Evolutionary conservation across 92 coral and sea anemone genomes (phyloP), one percentile per base, ranked within the genome.

Genomic region (Phenganax marumi): DNA sequence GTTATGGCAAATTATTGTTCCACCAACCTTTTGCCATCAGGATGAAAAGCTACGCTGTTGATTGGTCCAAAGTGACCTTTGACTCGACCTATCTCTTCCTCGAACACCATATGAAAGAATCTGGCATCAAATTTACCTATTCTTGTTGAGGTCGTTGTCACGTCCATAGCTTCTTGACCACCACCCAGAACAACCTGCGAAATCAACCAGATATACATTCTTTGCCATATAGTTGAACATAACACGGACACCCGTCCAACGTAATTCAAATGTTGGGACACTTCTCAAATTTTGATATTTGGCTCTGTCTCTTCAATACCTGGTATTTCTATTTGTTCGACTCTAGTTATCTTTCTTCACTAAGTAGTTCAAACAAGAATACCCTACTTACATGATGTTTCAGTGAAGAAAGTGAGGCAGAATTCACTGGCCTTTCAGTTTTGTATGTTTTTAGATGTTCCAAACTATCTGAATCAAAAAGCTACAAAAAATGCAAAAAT

Each of bases 11-110:
- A 4, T 10, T 39, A 13, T 24, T 10, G 0, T 23, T 7, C 3
- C 12, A 13, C 70, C 48, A 63, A 95, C 98, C 98, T 95, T 88
- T 88, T 91, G n/a, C 98, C 98, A 89, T 95, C 97, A 21, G 98
- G 98, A 78, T 95, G 98, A 84, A 95, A 95, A 23, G 98, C 91
- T 6, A 92, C 85, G 62, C 97, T 89, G 90, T 95, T 95, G 43
- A 95, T 95, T 23, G 98, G 98, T 16, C 98, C 98, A 90, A 95
- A 95, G 78, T 95, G 98, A 10, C 98, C 98, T 52, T 92, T 95
- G 12, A 95, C 98, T 75, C 98, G 81, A 18, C 98, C 98, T 12
- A 95, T 91, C 81, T 95, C 98, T 73, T 95, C 98, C 65, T 95
- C 98, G 82, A 95, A 95, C 19, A 92, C 86, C 58, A 91, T 87